Base-by-base conservation (phyloP, 2,113 vertebrate genomes). In the Ceyx melanurus region DNA sequence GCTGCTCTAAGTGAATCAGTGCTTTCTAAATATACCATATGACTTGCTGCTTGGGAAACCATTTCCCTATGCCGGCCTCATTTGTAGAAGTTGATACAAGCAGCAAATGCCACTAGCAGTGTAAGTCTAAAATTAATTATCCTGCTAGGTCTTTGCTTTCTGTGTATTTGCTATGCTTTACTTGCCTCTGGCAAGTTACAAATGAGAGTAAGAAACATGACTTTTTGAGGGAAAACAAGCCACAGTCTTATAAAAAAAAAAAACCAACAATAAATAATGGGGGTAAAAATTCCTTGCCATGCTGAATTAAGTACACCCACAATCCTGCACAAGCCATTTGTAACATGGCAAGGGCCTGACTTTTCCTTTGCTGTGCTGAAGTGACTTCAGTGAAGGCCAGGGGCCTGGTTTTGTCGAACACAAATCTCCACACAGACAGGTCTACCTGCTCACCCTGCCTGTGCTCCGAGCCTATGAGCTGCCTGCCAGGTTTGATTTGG, bases 111-210 rank as follows among this genome's bases (percentile, higher is more conserved):
- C 37, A 66, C 45, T 40, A 87, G 62, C 81, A 85, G 61, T 62
- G 8, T 85, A 62, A 76, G 40, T 25, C 54, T 90, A 29, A 95
- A 91, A 70, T 67, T 37, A 89, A 13, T 58, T 89, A 8, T 35
- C 66, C 57, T 93, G 42, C 45, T 86, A 90, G 57, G 45, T 12
- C 45, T 84, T 68, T 66, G 35, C 57, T 93, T 84, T 90, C 80
- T 58, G 29, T 82, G 37, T 61, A 35, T 65, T 89, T 79, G n/a
- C 54, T 87, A 7, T 79, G 62, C 62, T 89, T 90, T 90, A n/a
- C 64, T 94, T 93, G 91, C 87, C 84, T 45, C 78, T 73, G 51
- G 87, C 84, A 82, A 94, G 28, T 62, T 72, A 73, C 42, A 96
- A 95, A 70, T 89, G 33, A 84, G 77, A 70, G 42, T 31, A 70